Base-by-base conservation (phyloP, 2,113 vertebrate genomes). In the Neotragus pygmaeus region DNA sequence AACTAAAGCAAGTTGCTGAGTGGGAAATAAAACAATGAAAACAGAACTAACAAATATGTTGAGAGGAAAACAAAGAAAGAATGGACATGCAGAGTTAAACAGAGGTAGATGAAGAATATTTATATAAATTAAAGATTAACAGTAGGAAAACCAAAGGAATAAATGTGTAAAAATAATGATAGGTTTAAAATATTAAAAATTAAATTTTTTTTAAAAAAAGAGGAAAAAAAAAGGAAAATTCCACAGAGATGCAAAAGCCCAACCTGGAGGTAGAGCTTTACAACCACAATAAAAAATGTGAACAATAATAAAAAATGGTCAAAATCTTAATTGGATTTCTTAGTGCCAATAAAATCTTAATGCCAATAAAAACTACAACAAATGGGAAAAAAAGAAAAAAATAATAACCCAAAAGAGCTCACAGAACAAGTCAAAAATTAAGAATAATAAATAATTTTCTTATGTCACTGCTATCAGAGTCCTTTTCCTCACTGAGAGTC, bases 401-500 rank as follows among this genome's bases (percentile, higher is more conserved):
- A 33, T 3, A 66, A 60, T 64, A 64, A 66, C 21, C 17, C 10
- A 6, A 23, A 6, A 70, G 10, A 39, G 12, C 23, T 19, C 39
- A 70, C 19, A 70, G 19, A 39, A 70, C 66, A 70, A 70, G n/a
- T 39, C 19, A 70, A 70, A 70, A 12, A 23, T 39, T 39, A 70
- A 23, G 66, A 70, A 70, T 39, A 39, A 39, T 70, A 39, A 39
- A 70, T 70, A 12, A 2, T 70, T 39, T 70, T 70, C 4, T 23
- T 39, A 2, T 12, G n/a, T 39, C 10, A 70, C 66, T 70, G n/a
- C 19, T 70, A n/a, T 39, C 66, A 39, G 66, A 39, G 66, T 70
- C 19, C 10, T 70, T 3, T 70, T 36, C n/a, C 10, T 23, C 1
- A 0, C 5, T 23, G 66, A 2, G 19, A 39, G 10, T 70, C 4